These are phyloP conservation scores for Branchinecta lynchi DNA, from an alignment of 1,140 invertebrate genomes.

Conservation along the genomic window DNA sequence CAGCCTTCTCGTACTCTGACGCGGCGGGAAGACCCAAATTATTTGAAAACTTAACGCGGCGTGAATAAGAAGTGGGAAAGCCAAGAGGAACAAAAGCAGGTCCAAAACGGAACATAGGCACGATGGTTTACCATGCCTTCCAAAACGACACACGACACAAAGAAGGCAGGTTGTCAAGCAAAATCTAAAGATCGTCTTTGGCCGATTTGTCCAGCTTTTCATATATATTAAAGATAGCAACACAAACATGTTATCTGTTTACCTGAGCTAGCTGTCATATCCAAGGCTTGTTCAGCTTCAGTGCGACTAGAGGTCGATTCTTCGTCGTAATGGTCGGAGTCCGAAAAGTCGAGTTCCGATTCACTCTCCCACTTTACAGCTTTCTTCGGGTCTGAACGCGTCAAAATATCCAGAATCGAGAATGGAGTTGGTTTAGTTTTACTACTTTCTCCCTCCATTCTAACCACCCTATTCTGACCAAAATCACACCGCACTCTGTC, in stretches of 20 bases:
- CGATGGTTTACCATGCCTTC: too few species aligned
- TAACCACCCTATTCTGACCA: background rate
- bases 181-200: too few species aligned
- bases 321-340: background rate
- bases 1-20: too few species aligned
- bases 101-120: too few species aligned
- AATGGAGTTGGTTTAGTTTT: background rate
- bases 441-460: background rate
- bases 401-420: slow-evolving; percentile 1
- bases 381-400: background rate
- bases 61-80: too few species aligned
- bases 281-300: background rate
- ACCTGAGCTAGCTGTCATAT: background rate
- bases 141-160: too few species aligned
- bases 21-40: too few species aligned
- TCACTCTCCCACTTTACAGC: background rate
- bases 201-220: too few species aligned
- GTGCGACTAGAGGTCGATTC: background rate
- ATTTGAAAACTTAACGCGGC: too few species aligned
- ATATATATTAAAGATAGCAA: too few species aligned
- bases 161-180: too few species aligned
- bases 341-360: background rate
- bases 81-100: too few species aligned
- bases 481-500: background rate
- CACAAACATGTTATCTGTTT: background rate